Conservation (phyloP, 1,140 invertebrate species). For the Atta colombica region DNA sequence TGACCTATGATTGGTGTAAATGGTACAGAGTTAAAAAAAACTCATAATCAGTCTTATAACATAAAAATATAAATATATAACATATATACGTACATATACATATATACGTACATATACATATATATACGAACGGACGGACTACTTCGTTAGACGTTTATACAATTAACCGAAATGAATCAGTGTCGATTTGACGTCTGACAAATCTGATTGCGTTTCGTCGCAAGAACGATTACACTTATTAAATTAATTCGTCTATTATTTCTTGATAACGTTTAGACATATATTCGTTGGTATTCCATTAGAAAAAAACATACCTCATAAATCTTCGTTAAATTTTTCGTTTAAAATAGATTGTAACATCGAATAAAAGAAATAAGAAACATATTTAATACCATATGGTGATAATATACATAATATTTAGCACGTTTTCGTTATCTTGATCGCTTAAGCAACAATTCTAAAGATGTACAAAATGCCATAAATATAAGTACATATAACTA, state of each 20-base stretch:
- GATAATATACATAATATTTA: not conserved
- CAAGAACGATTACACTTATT: constrained; percentile 6
- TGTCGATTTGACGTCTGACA: not conserved
- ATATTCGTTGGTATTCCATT: constrained; percentile 15
- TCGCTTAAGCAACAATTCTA: constrained; percentile 28
- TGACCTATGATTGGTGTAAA: constrained; percentile 32
- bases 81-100: constrained; percentile 3
- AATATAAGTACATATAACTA: constrained; percentile 44
- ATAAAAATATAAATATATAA: constrained; percentile 44
- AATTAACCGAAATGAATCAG: not conserved
- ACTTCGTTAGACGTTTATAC: constrained; percentile 36
- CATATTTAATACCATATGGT: not conserved
- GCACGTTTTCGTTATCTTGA: not conserved
- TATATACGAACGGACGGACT: constrained; percentile 40
- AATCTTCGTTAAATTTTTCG: not conserved
- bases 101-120: not conserved
- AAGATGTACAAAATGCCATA: constrained; percentile 44
- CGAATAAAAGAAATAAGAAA: not conserved
- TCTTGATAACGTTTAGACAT: constrained; percentile 1
- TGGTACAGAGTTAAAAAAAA: constrained; percentile 42
- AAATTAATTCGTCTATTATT: not conserved
- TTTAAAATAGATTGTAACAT: constrained; percentile 1
- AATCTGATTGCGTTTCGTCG: constrained; percentile 4
- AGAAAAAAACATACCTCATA: not conserved
- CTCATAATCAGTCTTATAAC: constrained; percentile 54